Conservation (phyloP, 2,797 vertebrate genomes). For the Esox masquinongy region DNA sequence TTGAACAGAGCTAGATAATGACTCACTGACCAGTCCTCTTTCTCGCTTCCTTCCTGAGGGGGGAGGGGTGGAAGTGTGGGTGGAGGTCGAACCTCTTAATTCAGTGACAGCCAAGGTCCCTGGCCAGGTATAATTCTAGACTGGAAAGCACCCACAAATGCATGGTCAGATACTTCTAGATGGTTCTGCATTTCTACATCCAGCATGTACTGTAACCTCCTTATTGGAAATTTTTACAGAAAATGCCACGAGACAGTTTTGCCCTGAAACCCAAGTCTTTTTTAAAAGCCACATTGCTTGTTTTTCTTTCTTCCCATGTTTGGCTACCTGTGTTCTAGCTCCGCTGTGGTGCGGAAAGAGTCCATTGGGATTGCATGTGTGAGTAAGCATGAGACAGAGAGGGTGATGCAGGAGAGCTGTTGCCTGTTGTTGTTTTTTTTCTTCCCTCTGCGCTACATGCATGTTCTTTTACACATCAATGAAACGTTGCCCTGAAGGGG, state of each 20-base stretch:
- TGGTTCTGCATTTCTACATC: neutral
- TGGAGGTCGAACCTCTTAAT: neutral
- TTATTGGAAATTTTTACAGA: slow-evolving; percentile 13
- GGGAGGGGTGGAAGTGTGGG: slow-evolving; percentile 1
- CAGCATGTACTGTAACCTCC: neutral
- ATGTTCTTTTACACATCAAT: slow-evolving; percentile 25
- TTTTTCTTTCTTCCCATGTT: neutral
- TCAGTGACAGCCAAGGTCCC: neutral
- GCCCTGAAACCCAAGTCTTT: neutral
- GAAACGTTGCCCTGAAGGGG: slow-evolving; percentile 19
- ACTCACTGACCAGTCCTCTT: slow-evolving; percentile 44
- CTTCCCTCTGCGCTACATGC: slow-evolving; percentile 21
- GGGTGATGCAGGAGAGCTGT: neutral
- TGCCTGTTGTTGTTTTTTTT: slow-evolving; percentile 10
- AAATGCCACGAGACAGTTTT: slow-evolving; percentile 8
- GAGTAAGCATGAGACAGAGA: slow-evolving; percentile 6
- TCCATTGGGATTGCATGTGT: neutral
- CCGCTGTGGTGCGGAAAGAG: neutral
- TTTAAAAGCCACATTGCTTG: slow-evolving; percentile 5
- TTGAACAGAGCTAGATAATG: slow-evolving; percentile 30
- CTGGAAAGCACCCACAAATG: neutral
- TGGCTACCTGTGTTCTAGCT: neutral
- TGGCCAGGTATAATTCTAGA: slow-evolving; percentile 17
- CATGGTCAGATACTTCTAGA: neutral
- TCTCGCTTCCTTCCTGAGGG: slow-evolving; percentile 8